Conservation (phyloP, 2,113 vertebrate species). For the Eudyptes chrysolophus region DNA sequence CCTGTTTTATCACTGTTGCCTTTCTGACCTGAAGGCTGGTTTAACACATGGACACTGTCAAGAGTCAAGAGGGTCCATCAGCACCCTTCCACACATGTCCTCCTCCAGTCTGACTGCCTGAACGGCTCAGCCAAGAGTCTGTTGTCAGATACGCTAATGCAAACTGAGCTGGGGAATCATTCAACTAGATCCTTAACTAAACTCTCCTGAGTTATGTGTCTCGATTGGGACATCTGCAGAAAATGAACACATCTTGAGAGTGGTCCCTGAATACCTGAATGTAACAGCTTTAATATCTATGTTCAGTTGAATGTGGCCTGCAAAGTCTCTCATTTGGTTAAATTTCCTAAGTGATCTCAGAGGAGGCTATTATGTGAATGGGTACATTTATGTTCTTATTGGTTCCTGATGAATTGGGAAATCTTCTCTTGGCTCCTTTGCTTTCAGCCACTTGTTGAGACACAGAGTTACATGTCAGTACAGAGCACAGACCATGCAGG, state of each 20-base stretch:
- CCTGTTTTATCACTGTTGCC: background rate
- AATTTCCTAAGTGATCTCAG: background rate
- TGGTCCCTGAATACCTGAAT: background rate
- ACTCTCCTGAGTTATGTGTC: background rate
- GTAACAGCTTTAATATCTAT: background rate
- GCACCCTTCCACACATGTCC: background rate
- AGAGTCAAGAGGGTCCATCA: background rate
- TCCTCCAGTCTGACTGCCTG: background rate
- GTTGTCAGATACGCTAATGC: background rate
- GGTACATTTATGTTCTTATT: background rate
- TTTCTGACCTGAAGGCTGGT: background rate
- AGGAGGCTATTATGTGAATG: background rate
- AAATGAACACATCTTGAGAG: background rate
- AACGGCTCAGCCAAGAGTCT: background rate
- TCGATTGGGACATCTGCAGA: background rate
- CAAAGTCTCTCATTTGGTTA: background rate
- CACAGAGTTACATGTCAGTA: accelerated
- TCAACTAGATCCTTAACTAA: background rate
- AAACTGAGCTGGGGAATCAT: background rate
- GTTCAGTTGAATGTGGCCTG: background rate
- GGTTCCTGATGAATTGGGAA: background rate
- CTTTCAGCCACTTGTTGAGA: background rate
- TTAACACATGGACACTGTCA: background rate
- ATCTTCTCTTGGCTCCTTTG: background rate
- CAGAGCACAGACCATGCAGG: background rate